Conservation (phyloP, 1,140 invertebrate species). For the Mactra quadrangularis region DNA sequence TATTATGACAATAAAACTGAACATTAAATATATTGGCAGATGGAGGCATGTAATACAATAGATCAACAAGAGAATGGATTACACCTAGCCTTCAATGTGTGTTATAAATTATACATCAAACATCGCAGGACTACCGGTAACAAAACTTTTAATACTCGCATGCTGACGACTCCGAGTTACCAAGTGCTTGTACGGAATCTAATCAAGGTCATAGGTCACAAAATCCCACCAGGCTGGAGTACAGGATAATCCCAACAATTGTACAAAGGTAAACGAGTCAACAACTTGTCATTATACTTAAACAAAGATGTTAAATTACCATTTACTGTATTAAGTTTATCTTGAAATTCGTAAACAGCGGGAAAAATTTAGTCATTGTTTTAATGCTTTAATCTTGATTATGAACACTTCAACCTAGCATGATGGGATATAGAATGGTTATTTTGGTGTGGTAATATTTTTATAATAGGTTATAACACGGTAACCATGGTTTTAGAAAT, state of each 20-base stretch:
- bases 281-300: conserved; percentile 60
- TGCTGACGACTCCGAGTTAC: conserved; percentile 20
- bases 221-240: conserved; percentile 28
- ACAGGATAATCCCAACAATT: conserved; percentile 21
- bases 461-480: too few relatives aligned
- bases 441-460: too few relatives aligned
- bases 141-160: not conserved
- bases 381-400: conserved; percentile 30
- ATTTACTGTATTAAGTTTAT: conserved; percentile 46
- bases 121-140: too few relatives aligned
- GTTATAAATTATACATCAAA: too few relatives aligned
- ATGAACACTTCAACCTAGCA: not conserved
- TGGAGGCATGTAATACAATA: too few relatives aligned
- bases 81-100: too few relatives aligned
- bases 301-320: conserved; percentile 61
- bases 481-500: too few relatives aligned
- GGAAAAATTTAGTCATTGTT: conserved; percentile 27
- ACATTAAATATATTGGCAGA: too few relatives aligned
- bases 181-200: not conserved
- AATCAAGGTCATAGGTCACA: conserved; percentile 37
- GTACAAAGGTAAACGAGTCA: conserved; percentile 53
- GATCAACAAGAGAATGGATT: too few relatives aligned
- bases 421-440: too few relatives aligned
- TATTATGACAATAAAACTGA: too few relatives aligned
- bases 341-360: conserved; percentile 28